A percentile compares a stretch with the other conserved stretches of the same genome.
Evolutionary conservation across 35 echinoderm and acorn worm species (phyloP).

Genomic region (Chiridota heheva): DNA sequence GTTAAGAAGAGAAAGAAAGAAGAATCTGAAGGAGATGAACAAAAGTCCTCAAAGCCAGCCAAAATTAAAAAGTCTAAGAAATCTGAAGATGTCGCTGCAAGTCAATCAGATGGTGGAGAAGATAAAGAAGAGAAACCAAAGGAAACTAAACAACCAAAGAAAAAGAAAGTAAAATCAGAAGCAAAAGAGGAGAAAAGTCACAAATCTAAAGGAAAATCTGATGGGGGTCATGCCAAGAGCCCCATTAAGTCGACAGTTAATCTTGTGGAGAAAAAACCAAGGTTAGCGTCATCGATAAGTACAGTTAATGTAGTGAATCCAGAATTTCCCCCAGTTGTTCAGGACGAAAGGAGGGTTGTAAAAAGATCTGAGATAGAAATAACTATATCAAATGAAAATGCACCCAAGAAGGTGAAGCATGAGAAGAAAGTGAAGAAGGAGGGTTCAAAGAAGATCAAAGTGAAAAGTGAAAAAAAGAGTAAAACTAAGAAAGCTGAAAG

Average conservation of each 20-base stretch:
- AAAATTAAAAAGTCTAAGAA: conserved; percentile 43
- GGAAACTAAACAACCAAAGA: conserved; percentile 29
- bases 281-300: conserved; percentile 12
- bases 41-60: conserved; percentile 12
- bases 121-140: conserved; percentile 42
- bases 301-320: neutral
- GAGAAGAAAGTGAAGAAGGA: conserved; percentile 43
- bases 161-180: conserved; percentile 56
- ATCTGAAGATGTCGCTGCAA: conserved; percentile 17
- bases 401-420: conserved; percentile 11
- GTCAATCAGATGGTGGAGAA: conserved; percentile 22
- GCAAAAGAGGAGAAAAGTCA: conserved; percentile 9
- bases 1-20: conserved; percentile 28
- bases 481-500: conserved; percentile 4
- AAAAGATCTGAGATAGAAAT: conserved; percentile 17
- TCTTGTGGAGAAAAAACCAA: conserved; percentile 64
- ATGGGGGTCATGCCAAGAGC: conserved; percentile 22
- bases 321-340: neutral
- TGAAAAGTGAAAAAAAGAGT: neutral
- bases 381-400: neutral
- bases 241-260: conserved; percentile 76
- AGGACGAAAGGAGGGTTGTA: conserved; percentile 38
- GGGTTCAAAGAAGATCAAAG: conserved; percentile 19
- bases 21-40: conserved; percentile 18
- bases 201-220: conserved; percentile 16